Evolutionary conservation across 2,113 vertebrate genomes (phyloP).

Genomic region (Maccullochella peelii): DNA sequence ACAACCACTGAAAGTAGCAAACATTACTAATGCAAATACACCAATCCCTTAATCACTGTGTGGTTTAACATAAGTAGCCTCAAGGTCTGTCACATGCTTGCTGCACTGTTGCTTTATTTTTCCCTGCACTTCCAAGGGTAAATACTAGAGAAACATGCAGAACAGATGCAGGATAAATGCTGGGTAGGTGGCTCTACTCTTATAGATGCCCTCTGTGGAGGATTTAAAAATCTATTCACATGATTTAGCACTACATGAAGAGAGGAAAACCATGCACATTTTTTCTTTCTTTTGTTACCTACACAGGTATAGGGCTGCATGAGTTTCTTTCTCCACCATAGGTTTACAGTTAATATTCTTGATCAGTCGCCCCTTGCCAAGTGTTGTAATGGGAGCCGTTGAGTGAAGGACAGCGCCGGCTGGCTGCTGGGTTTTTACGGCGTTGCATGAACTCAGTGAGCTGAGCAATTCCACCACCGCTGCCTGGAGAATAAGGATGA

Average conservation of each 20-base stretch:
- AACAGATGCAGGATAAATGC: constrained; percentile 20
- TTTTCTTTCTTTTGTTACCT: constrained; percentile 16
- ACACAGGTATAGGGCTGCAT: constrained; percentile 16
- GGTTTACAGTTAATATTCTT: constrained; percentile 60
- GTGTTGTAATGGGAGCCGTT: constrained; percentile 63
- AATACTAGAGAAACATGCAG: constrained; percentile 6
- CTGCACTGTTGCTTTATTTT: not conserved
- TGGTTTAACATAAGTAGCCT: not conserved
- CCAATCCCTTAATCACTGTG: not conserved
- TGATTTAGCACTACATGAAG: constrained; percentile 34
- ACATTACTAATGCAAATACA: not conserved
- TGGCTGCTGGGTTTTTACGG: constrained; percentile 63
- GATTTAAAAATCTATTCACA: constrained; percentile 35
- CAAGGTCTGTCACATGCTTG: not conserved
- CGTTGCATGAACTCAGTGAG: constrained; percentile 63
- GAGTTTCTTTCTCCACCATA: not conserved
- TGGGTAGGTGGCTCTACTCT: not conserved
- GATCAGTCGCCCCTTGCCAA: constrained; percentile 51
- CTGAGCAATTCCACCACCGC: constrained; percentile 53
- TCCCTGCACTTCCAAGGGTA: not conserved
- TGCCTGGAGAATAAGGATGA: constrained; percentile 77
- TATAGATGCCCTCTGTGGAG: constrained; percentile 19
- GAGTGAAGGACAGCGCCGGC: constrained; percentile 64
- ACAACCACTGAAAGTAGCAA: not conserved
- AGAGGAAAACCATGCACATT: constrained; percentile 5